Evolutionary conservation across 2,797 vertebrate genomes (phyloP).

Genomic region (Acestrorhynchus altus): DNA sequence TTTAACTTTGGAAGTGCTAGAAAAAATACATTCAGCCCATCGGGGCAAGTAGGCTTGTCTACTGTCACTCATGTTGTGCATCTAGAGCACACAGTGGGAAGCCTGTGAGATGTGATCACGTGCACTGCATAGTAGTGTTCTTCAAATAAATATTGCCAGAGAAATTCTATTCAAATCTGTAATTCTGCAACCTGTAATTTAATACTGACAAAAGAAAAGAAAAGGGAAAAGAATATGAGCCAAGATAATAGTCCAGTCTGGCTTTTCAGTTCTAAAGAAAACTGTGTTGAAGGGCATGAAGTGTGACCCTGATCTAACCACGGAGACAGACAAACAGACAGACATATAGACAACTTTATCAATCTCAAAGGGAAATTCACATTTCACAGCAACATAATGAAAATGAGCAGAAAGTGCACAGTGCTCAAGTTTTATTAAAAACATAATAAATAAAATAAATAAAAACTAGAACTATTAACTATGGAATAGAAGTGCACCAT

Average conservation of each 20-base stretch:
- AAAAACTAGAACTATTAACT: too few relatives aligned
- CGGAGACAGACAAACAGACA: too few relatives aligned
- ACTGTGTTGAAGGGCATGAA: not conserved
- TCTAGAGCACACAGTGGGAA: not conserved
- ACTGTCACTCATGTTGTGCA: not conserved
- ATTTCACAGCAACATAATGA: too few relatives aligned
- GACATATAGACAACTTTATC: too few relatives aligned
- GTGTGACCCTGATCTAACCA: not conserved
- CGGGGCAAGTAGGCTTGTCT: not conserved
- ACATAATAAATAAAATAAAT: too few relatives aligned
- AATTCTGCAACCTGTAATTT: not conserved
- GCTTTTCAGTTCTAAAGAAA: not conserved
- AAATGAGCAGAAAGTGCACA: too few relatives aligned
- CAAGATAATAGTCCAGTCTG: not conserved
- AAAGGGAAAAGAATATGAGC: not conserved
- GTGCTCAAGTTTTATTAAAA: too few relatives aligned
- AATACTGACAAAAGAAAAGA: too few relatives aligned
- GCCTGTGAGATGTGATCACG: not conserved
- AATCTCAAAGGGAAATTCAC: too few relatives aligned
- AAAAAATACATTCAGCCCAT: not conserved
- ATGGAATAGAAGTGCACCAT: too few relatives aligned
- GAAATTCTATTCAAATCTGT: not conserved
- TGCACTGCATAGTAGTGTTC: not conserved
- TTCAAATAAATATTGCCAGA: not conserved
- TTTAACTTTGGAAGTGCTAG: not conserved